Conservation (phyloP, 2,797 vertebrate genomes). For the Spatula clypeata region DNA sequence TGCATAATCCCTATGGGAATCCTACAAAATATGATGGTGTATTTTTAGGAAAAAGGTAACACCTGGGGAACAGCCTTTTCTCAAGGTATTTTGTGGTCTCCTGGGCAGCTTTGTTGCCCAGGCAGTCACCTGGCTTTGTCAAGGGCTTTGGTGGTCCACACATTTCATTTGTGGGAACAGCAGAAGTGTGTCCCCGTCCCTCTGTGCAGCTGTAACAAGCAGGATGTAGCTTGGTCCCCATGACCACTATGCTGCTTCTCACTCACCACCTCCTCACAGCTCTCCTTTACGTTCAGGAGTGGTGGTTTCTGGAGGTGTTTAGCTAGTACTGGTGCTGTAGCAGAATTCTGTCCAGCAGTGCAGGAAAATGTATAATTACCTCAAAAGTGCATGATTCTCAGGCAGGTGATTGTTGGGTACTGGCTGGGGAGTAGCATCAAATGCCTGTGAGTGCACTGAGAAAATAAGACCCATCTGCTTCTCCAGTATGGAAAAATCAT, state of each 20-base stretch:
- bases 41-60: not conserved
- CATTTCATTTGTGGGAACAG: not conserved
- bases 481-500: not conserved
- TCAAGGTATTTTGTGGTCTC: not conserved
- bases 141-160: not conserved
- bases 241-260: not conserved
- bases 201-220: not conserved
- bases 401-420: not conserved
- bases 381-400: not conserved
- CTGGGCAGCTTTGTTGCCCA: not conserved
- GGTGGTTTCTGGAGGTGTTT: not conserved
- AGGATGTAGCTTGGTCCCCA: not conserved
- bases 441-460: fast-evolving
- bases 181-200: not conserved
- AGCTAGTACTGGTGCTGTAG: not conserved
- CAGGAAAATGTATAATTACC: not conserved
- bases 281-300: not conserved
- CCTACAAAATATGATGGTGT: not conserved
- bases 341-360: not conserved
- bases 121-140: not conserved
- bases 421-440: not conserved
- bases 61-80: not conserved
- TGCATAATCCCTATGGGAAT: not conserved
- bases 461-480: constrained; percentile 30
- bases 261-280: not conserved